Evolutionary conservation across 2,113 vertebrate species (phyloP).

Genomic region (Sylvietta virens): DNA sequence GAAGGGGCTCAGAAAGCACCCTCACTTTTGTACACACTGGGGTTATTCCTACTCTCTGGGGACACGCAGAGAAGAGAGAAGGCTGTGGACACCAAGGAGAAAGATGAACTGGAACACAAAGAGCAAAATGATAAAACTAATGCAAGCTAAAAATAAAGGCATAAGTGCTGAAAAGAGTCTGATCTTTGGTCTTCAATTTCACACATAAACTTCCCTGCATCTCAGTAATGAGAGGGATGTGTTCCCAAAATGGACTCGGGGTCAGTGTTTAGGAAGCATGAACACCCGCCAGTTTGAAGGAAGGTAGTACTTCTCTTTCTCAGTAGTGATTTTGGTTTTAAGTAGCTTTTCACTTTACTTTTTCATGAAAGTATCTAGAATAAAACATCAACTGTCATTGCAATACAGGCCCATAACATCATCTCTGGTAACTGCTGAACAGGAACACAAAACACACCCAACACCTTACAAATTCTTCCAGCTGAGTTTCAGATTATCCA

Average conservation of each 20-base stretch:
- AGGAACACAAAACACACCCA: neutral
- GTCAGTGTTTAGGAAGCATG: neutral
- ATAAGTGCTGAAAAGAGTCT: neutral
- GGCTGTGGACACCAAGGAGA: neutral
- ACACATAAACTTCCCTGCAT: neutral
- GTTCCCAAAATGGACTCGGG: neutral
- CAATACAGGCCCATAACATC: neutral
- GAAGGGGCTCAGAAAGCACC: neutral
- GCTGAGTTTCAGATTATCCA: neutral
- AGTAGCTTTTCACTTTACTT: neutral
- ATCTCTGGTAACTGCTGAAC: neutral
- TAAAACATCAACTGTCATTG: neutral
- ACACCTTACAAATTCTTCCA: neutral
- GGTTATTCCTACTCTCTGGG: neutral
- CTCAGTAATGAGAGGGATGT: neutral
- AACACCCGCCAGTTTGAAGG: neutral
- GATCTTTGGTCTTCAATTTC: neutral
- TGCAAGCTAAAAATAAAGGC: accelerated
- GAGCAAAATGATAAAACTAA: neutral
- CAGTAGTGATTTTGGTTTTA: neutral
- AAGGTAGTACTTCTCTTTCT: neutral
- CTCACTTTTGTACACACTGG: neutral
- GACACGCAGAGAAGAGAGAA: neutral
- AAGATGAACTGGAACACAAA: neutral
- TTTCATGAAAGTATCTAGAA: neutral